Conservation (phyloP, 2,797 vertebrate genomes). For the Sebastes iracundus region DNA sequence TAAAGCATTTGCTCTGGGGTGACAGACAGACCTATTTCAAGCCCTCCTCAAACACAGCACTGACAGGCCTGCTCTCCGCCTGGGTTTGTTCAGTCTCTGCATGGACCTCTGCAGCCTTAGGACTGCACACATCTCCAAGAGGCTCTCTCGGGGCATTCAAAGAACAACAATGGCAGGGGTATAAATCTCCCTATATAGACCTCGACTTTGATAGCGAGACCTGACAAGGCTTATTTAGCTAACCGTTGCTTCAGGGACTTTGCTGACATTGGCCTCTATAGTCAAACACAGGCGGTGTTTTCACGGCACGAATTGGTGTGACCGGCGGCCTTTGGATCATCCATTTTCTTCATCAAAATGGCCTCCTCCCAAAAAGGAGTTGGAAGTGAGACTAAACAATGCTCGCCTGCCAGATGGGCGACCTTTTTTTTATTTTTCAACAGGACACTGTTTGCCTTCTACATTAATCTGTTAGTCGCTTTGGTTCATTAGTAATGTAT, state of each 20-base stretch:
- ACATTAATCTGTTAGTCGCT: slow-evolving; percentile 46
- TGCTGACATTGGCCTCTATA: slow-evolving; percentile 55
- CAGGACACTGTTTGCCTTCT: slow-evolving; percentile 39
- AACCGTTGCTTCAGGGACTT: slow-evolving; percentile 56
- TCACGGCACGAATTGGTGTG: slow-evolving; percentile 39
- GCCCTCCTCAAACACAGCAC: slow-evolving; percentile 59
- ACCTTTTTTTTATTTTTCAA: slow-evolving; percentile 19
- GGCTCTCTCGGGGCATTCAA: slow-evolving; percentile 78
- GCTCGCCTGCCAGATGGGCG: slow-evolving; percentile 45
- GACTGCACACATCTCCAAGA: slow-evolving; percentile 56
- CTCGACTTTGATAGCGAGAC: slow-evolving; percentile 70
- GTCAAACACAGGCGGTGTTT: slow-evolving; percentile 55
- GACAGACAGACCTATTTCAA: slow-evolving; percentile 56
- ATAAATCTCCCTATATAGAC: slow-evolving; percentile 75
- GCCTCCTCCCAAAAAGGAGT: slow-evolving; percentile 14
- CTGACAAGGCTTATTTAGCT: slow-evolving; percentile 71
- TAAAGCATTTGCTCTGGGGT: slow-evolving; percentile 58
- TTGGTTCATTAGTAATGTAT: slow-evolving; percentile 28
- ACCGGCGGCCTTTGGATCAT: slow-evolving; percentile 43
- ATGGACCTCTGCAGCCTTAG: slow-evolving; percentile 56
- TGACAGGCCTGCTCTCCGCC: slow-evolving; percentile 50
- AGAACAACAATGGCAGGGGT: slow-evolving; percentile 81
- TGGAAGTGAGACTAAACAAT: slow-evolving; percentile 51
- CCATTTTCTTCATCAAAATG: slow-evolving; percentile 38
- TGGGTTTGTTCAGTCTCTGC: slow-evolving; percentile 39